Conservation (phyloP, 2,888 invertebrate genomes). For the Campoplex nolae region DNA sequence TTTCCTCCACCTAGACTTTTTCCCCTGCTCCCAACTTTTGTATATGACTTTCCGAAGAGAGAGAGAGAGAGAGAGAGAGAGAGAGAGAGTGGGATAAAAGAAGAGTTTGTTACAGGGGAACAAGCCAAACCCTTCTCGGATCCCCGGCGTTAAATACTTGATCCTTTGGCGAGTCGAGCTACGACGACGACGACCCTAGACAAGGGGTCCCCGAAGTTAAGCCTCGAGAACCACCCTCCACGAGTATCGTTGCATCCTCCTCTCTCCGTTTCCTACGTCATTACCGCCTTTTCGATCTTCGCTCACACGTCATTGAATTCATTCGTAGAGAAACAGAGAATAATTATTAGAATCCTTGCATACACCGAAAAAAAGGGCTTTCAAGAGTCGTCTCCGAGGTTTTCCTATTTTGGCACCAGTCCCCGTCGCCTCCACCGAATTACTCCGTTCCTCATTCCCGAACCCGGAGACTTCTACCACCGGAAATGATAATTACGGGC, state of each 20-base stretch:
- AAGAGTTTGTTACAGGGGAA: constrained; percentile 71
- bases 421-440: neutral
- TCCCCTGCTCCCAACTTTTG: neutral
- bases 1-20: neutral
- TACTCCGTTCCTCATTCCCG: neutral
- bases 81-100: neutral
- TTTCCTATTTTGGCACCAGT: neutral
- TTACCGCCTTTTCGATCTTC: neutral
- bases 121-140: constrained; percentile 78
- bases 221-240: constrained; percentile 22
- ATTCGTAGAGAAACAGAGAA: too few species aligned
- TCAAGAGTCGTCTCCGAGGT: neutral
- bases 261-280: neutral
- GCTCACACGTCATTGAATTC: neutral
- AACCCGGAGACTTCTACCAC: neutral
- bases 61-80: too few species aligned
- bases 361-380: neutral
- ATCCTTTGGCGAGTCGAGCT: constrained; percentile 56
- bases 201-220: constrained; percentile 39
- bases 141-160: constrained; percentile 76
- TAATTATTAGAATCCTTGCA: too few species aligned
- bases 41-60: neutral
- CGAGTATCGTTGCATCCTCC: constrained; percentile 23
- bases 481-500: neutral
- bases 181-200: neutral